These are phyloP conservation scores for Macroteleia sp. DNA, from an alignment of 2,888 invertebrate species.

Conservation along the genomic window DNA sequence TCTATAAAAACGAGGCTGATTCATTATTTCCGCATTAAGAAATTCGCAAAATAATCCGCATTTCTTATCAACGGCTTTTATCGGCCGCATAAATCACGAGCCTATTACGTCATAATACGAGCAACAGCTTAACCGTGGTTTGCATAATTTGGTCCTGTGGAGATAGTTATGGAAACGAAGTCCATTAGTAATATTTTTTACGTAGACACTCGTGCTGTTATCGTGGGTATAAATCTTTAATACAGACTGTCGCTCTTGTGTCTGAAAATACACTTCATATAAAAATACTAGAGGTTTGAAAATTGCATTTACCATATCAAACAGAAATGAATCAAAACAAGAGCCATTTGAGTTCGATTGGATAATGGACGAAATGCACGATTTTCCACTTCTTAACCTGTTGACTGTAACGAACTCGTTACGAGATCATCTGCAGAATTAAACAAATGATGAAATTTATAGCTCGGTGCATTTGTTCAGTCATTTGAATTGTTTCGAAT, in stretches of 20 bases:
- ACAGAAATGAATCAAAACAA: too few relatives aligned
- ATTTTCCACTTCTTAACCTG: too few relatives aligned
- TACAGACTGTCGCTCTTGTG: background rate
- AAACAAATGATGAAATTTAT: too few relatives aligned
- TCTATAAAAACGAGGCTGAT: slow-evolving; percentile 1
- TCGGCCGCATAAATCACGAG: slow-evolving; percentile 34
- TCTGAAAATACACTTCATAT: background rate
- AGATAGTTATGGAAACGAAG: slow-evolving; percentile 27
- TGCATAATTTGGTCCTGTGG: slow-evolving; percentile 35
- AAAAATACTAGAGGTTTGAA: too few relatives aligned
- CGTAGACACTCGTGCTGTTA: background rate
- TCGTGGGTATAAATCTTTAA: slow-evolving; percentile 14
- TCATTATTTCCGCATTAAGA: slow-evolving; percentile 11
- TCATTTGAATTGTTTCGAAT: too few relatives aligned
- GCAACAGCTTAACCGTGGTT: slow-evolving; percentile 41
- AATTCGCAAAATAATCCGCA: slow-evolving; percentile 21
- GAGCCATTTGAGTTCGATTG: too few relatives aligned
- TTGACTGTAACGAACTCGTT: too few relatives aligned
- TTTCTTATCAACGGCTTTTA: slow-evolving; percentile 29
- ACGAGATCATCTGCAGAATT: too few relatives aligned
- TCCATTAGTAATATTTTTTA: slow-evolving; percentile 37
- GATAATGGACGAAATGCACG: too few relatives aligned
- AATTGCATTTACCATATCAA: too few relatives aligned
- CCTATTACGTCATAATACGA: slow-evolving; percentile 43
- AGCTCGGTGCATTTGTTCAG: too few relatives aligned